These are phyloP conservation scores for Taenaris catops DNA, from an alignment of 2,888 invertebrate genomes.

Conservation along the genomic window DNA sequence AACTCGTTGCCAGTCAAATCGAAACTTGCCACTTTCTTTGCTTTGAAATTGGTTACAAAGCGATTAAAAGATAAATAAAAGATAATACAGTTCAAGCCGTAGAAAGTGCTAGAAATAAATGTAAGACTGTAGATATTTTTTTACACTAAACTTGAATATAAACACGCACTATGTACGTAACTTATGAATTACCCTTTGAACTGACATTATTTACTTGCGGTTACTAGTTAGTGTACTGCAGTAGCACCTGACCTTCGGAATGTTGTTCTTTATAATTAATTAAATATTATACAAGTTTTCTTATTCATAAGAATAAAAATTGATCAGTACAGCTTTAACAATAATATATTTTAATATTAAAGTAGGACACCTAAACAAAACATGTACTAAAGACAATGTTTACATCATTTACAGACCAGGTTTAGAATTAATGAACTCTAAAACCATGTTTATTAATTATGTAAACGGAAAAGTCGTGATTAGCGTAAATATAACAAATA, in stretches of 20 bases:
- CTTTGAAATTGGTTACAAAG: no score
- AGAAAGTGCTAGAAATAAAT: no score
- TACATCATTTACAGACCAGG: conserved; percentile 25
- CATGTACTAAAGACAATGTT: neutral
- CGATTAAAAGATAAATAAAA: no score
- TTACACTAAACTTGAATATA: no score
- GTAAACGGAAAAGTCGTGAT: conserved; percentile 48
- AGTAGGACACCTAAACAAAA: no score
- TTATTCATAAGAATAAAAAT: no score
- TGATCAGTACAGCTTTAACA: no score
- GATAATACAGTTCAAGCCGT: no score
- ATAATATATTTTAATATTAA: no score
- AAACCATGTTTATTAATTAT: conserved; percentile 46
- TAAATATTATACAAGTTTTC: neutral
- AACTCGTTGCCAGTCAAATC: conserved; percentile 18
- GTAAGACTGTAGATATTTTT: no score
- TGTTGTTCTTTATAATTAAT: neutral
- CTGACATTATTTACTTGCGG: conserved; percentile 9
- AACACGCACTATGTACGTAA: conserved; percentile 13
- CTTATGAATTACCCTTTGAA: conserved; percentile 4
- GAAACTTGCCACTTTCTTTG: no score
- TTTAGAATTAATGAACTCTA: conserved; percentile 34
- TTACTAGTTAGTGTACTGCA: neutral
- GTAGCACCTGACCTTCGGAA: conserved; percentile 3
- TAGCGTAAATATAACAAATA: conserved; percentile 35